phyloP scores from a whole-genome alignment of 2,113 vertebrate species.

The Mesitornis unicolor region DNA sequence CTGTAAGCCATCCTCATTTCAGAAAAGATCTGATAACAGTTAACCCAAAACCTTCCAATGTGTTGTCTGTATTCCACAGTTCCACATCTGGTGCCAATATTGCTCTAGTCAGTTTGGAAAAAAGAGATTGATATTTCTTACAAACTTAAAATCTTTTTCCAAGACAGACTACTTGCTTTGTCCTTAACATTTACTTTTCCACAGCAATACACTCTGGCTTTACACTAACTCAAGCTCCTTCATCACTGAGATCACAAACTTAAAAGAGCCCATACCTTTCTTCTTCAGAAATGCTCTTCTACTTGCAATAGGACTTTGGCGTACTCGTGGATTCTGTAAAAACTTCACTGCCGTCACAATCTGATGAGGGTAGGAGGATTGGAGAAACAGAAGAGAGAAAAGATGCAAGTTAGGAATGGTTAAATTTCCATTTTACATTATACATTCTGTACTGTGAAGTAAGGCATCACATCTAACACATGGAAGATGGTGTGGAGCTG shows the following conservation, averaged over 20 bases:
- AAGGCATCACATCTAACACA: background rate
- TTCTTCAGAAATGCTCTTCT: slow-evolving; percentile 94
- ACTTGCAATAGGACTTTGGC: slow-evolving; percentile 86
- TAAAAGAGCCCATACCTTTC: slow-evolving; percentile 85
- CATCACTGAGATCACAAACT: background rate
- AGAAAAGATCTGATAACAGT: background rate
- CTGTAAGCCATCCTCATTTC: background rate
- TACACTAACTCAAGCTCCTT: background rate
- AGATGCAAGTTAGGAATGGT: background rate
- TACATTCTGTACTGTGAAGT: background rate
- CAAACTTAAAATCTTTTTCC: background rate
- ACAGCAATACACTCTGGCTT: background rate
- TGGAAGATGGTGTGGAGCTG: background rate
- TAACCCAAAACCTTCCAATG: background rate
- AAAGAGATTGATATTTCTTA: background rate
- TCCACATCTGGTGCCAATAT: slow-evolving; percentile 33
- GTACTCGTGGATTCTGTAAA: slow-evolving; percentile 92
- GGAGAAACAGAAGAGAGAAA: slow-evolving; percentile 40
- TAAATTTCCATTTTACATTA: background rate
- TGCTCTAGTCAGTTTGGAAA: background rate
- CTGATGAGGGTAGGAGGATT: slow-evolving; percentile 62
- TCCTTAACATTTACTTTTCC: background rate
- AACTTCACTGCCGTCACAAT: slow-evolving; percentile 95
- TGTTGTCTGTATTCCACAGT: background rate
- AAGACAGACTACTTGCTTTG: background rate